Evolutionary conservation across 2,797 vertebrate genomes (phyloP).

Genomic region (Leuciscus waleckii): DNA sequence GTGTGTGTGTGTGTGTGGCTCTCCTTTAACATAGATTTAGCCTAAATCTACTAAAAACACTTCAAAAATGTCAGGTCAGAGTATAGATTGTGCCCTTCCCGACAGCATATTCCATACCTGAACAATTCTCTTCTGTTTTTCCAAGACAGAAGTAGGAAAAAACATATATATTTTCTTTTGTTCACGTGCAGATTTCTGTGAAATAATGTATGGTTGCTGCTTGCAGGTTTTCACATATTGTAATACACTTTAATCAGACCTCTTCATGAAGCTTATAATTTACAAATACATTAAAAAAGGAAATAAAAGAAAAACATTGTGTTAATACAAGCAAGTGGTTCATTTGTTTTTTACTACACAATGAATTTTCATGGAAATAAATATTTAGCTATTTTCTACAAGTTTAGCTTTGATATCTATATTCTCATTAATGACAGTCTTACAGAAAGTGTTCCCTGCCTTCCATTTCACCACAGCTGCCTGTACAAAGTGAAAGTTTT

Average conservation of each 20-base stretch:
- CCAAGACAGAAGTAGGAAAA: background rate
- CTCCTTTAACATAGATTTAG: background rate
- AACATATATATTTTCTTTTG: background rate
- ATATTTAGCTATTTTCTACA: slow-evolving; percentile 1
- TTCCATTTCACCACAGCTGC: slow-evolving; percentile 1
- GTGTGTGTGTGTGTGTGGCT: slow-evolving; percentile 6
- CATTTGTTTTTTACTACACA: background rate
- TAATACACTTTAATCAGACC: background rate
- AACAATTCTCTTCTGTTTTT: background rate
- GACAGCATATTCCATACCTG: background rate
- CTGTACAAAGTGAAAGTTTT: background rate
- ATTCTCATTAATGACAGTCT: slow-evolving; percentile 18
- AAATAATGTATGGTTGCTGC: background rate
- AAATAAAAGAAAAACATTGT: background rate
- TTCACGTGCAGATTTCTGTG: background rate
- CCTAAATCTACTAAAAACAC: background rate
- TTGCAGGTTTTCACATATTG: background rate
- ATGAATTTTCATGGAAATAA: slow-evolving; percentile 4
- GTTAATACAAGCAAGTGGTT: background rate
- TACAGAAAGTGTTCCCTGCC: background rate
- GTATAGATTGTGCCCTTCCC: background rate
- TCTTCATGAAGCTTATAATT: background rate
- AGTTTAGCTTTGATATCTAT: background rate
- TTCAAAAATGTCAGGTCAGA: background rate
- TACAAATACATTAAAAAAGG: background rate